Base-by-base conservation (phyloP, 2,113 vertebrate genomes). In the Alligator mississippiensis region DNA sequence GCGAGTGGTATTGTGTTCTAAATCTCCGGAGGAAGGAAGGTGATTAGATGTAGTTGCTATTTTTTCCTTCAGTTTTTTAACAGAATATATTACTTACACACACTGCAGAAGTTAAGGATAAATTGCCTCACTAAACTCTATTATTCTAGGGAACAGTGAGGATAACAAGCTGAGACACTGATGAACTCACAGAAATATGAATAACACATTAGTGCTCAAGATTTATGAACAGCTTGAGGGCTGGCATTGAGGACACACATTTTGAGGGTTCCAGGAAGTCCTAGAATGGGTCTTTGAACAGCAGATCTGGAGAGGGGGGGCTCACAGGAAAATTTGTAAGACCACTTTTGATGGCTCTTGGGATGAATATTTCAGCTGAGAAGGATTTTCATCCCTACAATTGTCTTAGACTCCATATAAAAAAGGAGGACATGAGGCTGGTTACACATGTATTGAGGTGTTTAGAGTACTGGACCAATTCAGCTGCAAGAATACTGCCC, bases 161-260 rank as follows among this genome's bases (percentile, higher is more conserved):
- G 97, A 95, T 96, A 97, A 92, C 91, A 96, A 97, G 84, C 85
- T 95, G 92, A 96, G 90, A 94, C 90, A 75, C 38, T 95, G 95
- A 97, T 97, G 95, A 96, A 97, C 95, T 97, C 94, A 91, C 82
- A 94, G 90, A 96, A 97, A 96, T 84, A 93, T 96, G 96, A 96
- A 97, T 97, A 97, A 96, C 93, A 92, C 86, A 96, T 95, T 94
- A 95, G 62, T 60, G 64, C 88, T 93, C 28, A 63, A 82, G 81
- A 94, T 94, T 74, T 93, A 97, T 96, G 95, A 91, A 92, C 91
- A 96, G 54, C 58, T 4, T 63, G 27, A 54, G 85, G 81, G 70
- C 79, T 95, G 83, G 92, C 70, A 93, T 27, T n/a, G 17, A n/a
- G 80, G 77, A 86, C 77, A 92, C 70, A 59, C 82, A 84, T 72